These are phyloP conservation scores for Lasioglossum calceatum DNA, from an alignment of 2,888 invertebrate species.

Conservation along the genomic window DNA sequence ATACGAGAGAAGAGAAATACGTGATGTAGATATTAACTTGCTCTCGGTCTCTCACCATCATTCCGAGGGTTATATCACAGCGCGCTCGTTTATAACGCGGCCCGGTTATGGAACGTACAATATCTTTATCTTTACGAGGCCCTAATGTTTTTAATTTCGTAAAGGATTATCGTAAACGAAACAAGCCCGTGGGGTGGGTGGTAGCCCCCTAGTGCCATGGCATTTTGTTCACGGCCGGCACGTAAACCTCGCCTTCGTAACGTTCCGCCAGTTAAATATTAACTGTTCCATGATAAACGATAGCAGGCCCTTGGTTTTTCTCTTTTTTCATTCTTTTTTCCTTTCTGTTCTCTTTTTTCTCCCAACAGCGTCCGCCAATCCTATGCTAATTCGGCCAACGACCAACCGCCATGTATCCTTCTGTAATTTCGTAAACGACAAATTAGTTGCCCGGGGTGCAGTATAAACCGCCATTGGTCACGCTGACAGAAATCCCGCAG, in stretches of 20 bases:
- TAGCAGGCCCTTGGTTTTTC: slow-evolving; percentile 34
- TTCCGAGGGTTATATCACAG: slow-evolving; percentile 51
- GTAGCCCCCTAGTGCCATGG: slow-evolving; percentile 43
- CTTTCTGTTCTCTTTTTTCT: slow-evolving; percentile 6
- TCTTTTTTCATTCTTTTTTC: slow-evolving; percentile 19
- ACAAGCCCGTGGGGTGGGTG: slow-evolving; percentile 45
- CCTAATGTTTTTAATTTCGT: slow-evolving; percentile 80
- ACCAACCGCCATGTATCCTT: slow-evolving; percentile 28
- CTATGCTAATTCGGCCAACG: slow-evolving; percentile 51
- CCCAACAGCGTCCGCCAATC: slow-evolving; percentile 11
- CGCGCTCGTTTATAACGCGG: slow-evolving; percentile 62
- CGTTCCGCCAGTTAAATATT: slow-evolving; percentile 68
- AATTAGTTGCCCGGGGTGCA: slow-evolving; percentile 54
- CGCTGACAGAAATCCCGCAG: slow-evolving; percentile 45
- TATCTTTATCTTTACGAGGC: slow-evolving; percentile 80
- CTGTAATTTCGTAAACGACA: slow-evolving; percentile 64
- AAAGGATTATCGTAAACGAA: slow-evolving; percentile 78
- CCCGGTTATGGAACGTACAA: slow-evolving; percentile 62
- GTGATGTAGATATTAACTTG: slow-evolving; percentile 68
- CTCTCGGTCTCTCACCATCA: slow-evolving; percentile 25
- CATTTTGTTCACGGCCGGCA: slow-evolving; percentile 70
- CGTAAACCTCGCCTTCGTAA: slow-evolving; percentile 60
- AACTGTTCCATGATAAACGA: slow-evolving; percentile 66
- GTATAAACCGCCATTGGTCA: slow-evolving; percentile 51
- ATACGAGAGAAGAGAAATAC: slow-evolving; percentile 60